Evolutionary conservation across 2,113 vertebrate species (phyloP).

Genomic region (Alethe diademata): DNA sequence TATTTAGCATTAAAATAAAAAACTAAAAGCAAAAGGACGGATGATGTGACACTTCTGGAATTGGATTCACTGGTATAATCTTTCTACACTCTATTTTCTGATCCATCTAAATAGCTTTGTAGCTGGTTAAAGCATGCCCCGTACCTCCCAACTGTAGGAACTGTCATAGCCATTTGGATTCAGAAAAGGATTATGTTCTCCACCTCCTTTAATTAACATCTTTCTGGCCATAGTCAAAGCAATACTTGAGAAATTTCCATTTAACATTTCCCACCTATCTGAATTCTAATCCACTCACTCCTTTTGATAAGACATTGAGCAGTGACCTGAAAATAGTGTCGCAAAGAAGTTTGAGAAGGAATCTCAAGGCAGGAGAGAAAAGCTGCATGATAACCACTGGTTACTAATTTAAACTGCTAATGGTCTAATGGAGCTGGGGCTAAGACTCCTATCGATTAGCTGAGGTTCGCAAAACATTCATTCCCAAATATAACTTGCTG

Average conservation of each 20-base stretch:
- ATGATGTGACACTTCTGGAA: constrained; percentile 20
- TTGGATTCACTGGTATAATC: constrained; percentile 1
- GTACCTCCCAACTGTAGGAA: not conserved
- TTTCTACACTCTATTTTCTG: constrained; percentile 18
- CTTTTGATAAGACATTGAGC: constrained; percentile 9
- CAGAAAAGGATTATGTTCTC: constrained; percentile 38
- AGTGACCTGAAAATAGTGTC: constrained; percentile 18
- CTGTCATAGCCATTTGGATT: constrained; percentile 38
- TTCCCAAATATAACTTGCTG: not conserved
- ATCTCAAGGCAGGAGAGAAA: not conserved
- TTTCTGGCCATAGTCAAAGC: constrained; percentile 44
- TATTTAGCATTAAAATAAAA: constrained; percentile 32
- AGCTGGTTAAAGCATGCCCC: not conserved
- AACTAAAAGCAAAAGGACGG: not conserved
- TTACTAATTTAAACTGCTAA: constrained; percentile 31
- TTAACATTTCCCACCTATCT: constrained; percentile 17
- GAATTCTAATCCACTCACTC: constrained; percentile 22
- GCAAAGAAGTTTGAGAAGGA: not conserved
- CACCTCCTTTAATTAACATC: constrained; percentile 35
- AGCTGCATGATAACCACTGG: not conserved
- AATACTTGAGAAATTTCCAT: not conserved
- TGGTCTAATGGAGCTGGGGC: not conserved
- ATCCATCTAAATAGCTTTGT: constrained; percentile 37
- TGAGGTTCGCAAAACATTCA: not conserved
- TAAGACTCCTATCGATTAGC: not conserved